Conservation (phyloP, 2,113 vertebrate species). For the Lutjanus erythropterus region DNA sequence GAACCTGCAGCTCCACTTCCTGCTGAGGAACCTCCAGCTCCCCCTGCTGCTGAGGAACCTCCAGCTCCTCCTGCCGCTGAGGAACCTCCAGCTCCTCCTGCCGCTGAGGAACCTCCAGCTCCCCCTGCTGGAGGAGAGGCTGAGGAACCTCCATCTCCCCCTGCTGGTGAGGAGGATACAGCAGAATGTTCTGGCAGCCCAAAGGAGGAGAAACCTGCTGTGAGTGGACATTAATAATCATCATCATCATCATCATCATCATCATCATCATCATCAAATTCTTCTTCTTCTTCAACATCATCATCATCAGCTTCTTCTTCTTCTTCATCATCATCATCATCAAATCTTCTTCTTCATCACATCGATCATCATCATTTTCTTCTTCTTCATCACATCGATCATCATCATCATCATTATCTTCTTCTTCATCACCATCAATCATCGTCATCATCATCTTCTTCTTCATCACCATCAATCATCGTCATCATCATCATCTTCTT, state of each 20-base stretch:
- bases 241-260: background rate
- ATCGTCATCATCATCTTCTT: background rate
- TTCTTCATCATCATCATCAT: background rate
- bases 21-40: conserved; percentile 30
- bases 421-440: background rate
- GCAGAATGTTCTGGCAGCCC: conserved; percentile 41
- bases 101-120: background rate
- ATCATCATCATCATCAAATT: background rate
- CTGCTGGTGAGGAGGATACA: conserved; percentile 36
- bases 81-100: background rate
- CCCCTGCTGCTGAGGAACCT: conserved; percentile 25
- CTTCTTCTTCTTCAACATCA: background rate
- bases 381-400: background rate
- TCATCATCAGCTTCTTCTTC: background rate
- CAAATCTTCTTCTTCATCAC: background rate
- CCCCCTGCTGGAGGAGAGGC: background rate
- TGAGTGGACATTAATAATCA: conserved; percentile 82
- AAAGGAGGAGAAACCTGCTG: conserved; percentile 84
- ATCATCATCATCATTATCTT: background rate
- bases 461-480: background rate
- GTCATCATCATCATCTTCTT: background rate
- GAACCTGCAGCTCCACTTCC: background rate
- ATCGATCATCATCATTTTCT: background rate
- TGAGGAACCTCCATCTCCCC: background rate
- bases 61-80: conserved; percentile 11